A percentile compares a stretch with the other conserved stretches of the same genome.
Conservation (phyloP, 2,888 invertebrate genomes). For the Sinopyrophorus schimmeli region DNA sequence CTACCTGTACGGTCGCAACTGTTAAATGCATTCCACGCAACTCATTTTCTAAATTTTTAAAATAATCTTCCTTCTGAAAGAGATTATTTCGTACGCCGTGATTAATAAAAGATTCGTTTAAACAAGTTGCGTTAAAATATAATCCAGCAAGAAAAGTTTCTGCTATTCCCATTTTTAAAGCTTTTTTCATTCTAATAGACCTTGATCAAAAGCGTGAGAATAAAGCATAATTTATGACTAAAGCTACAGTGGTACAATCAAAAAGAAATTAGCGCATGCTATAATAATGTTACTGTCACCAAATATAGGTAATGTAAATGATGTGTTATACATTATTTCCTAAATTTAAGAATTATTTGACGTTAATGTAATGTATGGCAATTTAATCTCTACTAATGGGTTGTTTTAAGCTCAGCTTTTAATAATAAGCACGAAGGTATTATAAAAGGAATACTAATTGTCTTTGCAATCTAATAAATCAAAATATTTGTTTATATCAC, state of each 20-base stretch:
- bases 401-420: too few species aligned
- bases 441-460: too few species aligned
- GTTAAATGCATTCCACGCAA: slow-evolving; percentile 38
- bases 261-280: neutral
- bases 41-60: slow-evolving; percentile 30
- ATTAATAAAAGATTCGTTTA: slow-evolving; percentile 3
- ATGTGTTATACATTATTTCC: too few species aligned
- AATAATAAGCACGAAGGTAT: too few species aligned
- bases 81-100: neutral
- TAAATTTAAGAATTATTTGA: too few species aligned
- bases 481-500: too few species aligned
- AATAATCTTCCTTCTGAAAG: neutral
- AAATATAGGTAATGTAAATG: neutral
- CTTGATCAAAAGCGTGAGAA: too few species aligned
- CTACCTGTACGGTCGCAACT: slow-evolving; percentile 34
- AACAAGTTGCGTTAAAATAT: slow-evolving; percentile 36
- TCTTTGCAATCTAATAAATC: too few species aligned
- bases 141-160: slow-evolving; percentile 34
- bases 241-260: neutral
- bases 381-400: slow-evolving; percentile 1
- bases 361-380: neutral
- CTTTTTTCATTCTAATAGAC: neutral
- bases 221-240: too few species aligned
- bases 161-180: slow-evolving; percentile 3
- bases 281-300: neutral